These are phyloP conservation scores for Trinectes maculatus DNA, from an alignment of 2,113 vertebrate species.

Conservation along the genomic window DNA sequence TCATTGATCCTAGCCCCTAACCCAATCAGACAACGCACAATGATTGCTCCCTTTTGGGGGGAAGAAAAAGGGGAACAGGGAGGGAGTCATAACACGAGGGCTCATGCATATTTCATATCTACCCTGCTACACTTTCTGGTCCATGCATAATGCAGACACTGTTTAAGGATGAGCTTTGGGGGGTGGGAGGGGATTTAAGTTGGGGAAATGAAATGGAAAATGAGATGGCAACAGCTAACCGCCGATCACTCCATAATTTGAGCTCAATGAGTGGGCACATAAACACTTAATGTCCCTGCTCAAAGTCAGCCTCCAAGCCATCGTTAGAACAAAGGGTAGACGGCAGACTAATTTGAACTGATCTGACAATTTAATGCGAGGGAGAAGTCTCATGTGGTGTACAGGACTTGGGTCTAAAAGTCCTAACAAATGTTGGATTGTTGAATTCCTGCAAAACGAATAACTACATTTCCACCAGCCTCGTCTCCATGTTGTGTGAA, in stretches of 20 bases:
- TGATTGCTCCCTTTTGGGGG: constrained; percentile 56
- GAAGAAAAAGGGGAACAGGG: neutral
- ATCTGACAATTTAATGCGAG: constrained; percentile 6
- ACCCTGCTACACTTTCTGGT: constrained; percentile 73
- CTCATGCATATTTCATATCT: constrained; percentile 79
- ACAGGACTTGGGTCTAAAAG: constrained; percentile 19
- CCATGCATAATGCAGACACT: constrained; percentile 77
- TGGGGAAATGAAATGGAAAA: constrained; percentile 71
- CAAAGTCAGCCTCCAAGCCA: constrained; percentile 15
- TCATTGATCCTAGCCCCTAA: constrained; percentile 62
- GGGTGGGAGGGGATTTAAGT: constrained; percentile 38
- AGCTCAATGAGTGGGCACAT: constrained; percentile 9
- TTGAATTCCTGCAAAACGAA: too few species aligned
- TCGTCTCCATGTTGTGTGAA: too few species aligned
- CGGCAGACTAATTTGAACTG: constrained; percentile 7
- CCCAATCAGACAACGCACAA: constrained; percentile 68
- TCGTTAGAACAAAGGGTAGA: constrained; percentile 14
- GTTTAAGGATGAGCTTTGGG: constrained; percentile 64
- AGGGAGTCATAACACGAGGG: constrained; percentile 28
- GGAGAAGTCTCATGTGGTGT: constrained; percentile 10
- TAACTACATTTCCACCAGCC: too few species aligned
- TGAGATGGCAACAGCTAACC: constrained; percentile 38
- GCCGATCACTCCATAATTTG: constrained; percentile 38
- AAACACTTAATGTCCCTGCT: constrained; percentile 5
- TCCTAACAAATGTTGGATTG: too few species aligned